These are phyloP conservation scores for Corythornis vintsioides DNA, from an alignment of 2,113 vertebrate genomes.

Conservation along the genomic window DNA sequence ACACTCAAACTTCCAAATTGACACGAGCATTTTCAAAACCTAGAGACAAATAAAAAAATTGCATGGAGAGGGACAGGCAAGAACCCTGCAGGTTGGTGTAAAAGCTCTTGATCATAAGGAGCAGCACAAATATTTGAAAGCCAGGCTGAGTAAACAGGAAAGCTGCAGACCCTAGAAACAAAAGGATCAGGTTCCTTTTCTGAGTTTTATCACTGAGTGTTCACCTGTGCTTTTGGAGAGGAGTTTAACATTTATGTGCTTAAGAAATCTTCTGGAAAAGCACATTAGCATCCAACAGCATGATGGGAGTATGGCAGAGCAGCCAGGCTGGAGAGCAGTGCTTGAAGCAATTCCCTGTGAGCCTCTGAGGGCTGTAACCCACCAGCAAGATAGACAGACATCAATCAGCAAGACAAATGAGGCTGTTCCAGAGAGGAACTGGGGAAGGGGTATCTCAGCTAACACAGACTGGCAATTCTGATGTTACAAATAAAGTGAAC, in stretches of 20 bases:
- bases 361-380: background rate
- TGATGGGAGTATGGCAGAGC: background rate
- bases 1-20: background rate
- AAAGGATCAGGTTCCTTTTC: conserved; percentile 27
- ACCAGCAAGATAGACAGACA: background rate
- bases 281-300: background rate
- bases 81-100: background rate
- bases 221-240: background rate
- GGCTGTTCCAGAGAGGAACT: background rate
- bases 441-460: background rate
- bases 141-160: conserved; percentile 36
- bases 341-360: background rate
- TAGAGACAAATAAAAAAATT: background rate
- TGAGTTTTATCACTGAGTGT: conserved; percentile 9
- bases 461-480: background rate
- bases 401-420: background rate
- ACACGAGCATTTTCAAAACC: background rate
- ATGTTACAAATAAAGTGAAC: background rate
- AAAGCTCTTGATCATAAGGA: background rate
- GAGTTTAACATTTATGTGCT: background rate
- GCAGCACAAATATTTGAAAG: conserved; percentile 28
- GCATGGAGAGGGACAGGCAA: background rate
- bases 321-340: background rate
- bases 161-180: conserved; percentile 29
- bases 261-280: background rate